phyloP scores from a whole-genome alignment of 2,888 invertebrate species.

The Sphecodes monilicornis region DNA sequence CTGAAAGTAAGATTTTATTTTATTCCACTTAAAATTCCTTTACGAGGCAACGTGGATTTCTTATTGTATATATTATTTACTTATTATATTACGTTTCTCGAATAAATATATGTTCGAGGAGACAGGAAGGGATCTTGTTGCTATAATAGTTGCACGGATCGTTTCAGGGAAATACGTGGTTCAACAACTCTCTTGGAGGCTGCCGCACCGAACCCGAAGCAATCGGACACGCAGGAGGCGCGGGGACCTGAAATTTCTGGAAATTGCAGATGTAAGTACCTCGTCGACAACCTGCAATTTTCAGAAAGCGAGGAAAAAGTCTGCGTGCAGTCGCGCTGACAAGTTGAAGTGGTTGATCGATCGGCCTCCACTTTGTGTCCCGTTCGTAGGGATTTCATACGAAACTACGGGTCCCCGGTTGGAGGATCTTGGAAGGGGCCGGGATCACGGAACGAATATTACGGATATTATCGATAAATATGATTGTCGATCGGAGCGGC shows the following conservation, averaged over 20 bases:
- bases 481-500: slow-evolving; percentile 26
- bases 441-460: background rate
- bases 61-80: too few species aligned
- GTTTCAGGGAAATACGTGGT: background rate
- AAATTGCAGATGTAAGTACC: background rate
- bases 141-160: background rate
- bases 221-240: background rate
- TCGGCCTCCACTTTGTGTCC: slow-evolving; percentile 9
- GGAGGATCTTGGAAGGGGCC: background rate
- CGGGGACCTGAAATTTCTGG: slow-evolving; percentile 4
- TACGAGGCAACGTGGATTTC: background rate
- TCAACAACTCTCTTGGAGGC: background rate
- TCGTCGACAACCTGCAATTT: background rate
- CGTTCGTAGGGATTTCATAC: slow-evolving; percentile 2
- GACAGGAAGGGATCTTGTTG: background rate
- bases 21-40: too few species aligned
- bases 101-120: background rate
- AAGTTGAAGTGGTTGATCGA: slow-evolving; percentile 34
- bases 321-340: slow-evolving; percentile 17
- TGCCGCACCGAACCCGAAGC: background rate
- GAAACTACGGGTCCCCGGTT: background rate
- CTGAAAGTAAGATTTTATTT: too few species aligned
- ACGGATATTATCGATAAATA: slow-evolving; percentile 39
- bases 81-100: background rate
- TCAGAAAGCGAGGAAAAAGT: slow-evolving; percentile 2